Conservation (phyloP, 2,797 vertebrate genomes). For the Ara ararauna region DNA sequence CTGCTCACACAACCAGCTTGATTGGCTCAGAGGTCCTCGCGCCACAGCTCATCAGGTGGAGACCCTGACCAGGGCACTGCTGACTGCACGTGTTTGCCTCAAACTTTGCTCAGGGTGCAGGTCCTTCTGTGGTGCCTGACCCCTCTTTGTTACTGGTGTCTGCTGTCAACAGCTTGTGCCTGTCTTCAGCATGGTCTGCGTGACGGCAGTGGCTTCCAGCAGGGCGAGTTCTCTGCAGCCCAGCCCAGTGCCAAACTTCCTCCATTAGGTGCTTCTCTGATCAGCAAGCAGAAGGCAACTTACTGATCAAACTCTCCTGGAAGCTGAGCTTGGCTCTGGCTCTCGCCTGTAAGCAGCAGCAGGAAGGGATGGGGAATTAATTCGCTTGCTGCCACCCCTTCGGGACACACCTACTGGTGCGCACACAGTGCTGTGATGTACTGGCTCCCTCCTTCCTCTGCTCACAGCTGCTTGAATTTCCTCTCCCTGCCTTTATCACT, state of each 20-base stretch:
- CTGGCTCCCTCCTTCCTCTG: neutral
- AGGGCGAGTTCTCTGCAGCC: neutral
- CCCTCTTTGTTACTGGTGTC: neutral
- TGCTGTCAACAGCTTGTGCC: neutral
- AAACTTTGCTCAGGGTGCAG: accelerated
- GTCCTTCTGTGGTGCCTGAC: neutral
- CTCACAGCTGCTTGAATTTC: slow-evolving; percentile 28
- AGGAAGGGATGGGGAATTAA: slow-evolving; percentile 27
- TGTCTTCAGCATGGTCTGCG: accelerated
- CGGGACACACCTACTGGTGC: neutral
- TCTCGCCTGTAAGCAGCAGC: neutral
- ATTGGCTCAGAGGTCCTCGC: neutral
- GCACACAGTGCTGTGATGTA: accelerated
- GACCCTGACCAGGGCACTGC: neutral
- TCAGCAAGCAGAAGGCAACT: neutral
- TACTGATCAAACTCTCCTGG: neutral
- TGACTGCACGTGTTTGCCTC: accelerated
- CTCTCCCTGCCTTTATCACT: neutral
- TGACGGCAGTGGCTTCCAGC: neutral
- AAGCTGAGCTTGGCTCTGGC: slow-evolving; percentile 5
- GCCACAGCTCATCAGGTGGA: neutral
- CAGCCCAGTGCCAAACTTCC: neutral
- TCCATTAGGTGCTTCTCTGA: neutral
- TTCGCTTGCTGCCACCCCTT: slow-evolving; percentile 14
- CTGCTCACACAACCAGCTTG: neutral